Evolutionary conservation across 2,888 invertebrate genomes (phyloP).

Genomic region (Panopea generosa): DNA sequence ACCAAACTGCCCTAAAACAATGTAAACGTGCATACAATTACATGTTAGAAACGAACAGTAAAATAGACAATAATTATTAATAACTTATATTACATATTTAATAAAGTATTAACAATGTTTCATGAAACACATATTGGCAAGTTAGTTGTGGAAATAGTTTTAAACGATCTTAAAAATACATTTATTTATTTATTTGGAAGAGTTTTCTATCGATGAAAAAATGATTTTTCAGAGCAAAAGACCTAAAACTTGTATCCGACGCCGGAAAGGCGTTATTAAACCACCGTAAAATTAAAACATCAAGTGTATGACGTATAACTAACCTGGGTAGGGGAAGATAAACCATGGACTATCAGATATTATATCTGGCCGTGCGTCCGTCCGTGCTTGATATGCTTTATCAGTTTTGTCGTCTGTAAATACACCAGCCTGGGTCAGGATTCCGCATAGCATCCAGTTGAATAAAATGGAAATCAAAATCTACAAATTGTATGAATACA

Average conservation of each 20-base stretch:
- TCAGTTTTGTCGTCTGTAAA: conserved; percentile 26
- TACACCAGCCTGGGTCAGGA: conserved; percentile 42
- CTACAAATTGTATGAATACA: conserved; percentile 16
- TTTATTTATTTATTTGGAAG: no score
- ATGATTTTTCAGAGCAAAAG: background rate
- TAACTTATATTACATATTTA: no score
- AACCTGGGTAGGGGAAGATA: conserved; percentile 87
- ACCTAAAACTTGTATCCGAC: no score
- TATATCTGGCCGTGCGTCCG: conserved; percentile 72
- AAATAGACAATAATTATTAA: background rate
- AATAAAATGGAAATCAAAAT: conserved; percentile 47
- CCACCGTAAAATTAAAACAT: no score
- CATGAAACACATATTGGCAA: no score
- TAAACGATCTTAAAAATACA: no score
- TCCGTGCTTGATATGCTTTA: conserved; percentile 67
- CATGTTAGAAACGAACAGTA: background rate
- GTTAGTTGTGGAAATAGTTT: no score
- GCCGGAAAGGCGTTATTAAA: no score
- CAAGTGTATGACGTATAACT: no score
- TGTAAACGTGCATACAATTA: background rate
- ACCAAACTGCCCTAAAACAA: conserved; percentile 16
- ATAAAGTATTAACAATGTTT: no score
- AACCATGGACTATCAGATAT: conserved; percentile 77
- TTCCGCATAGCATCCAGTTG: conserved; percentile 40
- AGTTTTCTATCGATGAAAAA: background rate